Evolutionary conservation across 2,797 vertebrate species (phyloP), one percentile per base, ranked within the genome.

Genomic region (Limnodromus scolopaceus): DNA sequence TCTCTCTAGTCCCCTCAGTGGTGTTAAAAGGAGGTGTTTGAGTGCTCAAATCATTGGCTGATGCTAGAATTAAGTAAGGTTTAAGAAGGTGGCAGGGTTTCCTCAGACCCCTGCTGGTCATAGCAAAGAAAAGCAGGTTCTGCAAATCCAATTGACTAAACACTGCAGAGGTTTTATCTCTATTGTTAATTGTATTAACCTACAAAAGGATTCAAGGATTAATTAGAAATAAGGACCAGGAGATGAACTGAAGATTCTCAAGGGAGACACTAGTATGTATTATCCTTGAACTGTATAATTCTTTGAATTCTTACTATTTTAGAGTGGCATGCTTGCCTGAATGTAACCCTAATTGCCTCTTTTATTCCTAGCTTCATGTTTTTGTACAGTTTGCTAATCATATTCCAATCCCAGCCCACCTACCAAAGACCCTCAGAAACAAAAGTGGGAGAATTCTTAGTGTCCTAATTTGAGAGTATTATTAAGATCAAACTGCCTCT

Each of bases 201-300:
- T 93, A 93, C 72, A 92, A 95, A 95, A 94, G 27, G 34, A 94
- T 85, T 95, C 65, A 78, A 84, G 77, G 75, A 95, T 96, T 96
- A 97, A 93, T 94, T 93, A 95, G 86, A 93, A 96, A 91, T 87
- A 94, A 94, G 54, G 84, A 87, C 91, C 82, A 87, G 77, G 51
- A 92, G 55, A 89, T 85, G 91, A 97, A 96, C 19, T 80, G 82
- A 92, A 89, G 49, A 46, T 94, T 95, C 92, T 95, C 95, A 69
- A 65, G 93, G 84, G 94, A 95, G 45, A 54, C 51, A 41, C 69
- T 87, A 66, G 11, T 75, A 77, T 13, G 5, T 70, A 82, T 92
- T 97, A 92, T 89, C 71, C 90, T 82, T 92, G 92, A 96, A 83
- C 63, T 81, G 60, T 57, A 77, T 71, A 96, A 96, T 97, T 96